These are phyloP conservation scores for Rhagologus leucostigma DNA, from an alignment of 2,113 vertebrate species.

Conservation along the genomic window DNA sequence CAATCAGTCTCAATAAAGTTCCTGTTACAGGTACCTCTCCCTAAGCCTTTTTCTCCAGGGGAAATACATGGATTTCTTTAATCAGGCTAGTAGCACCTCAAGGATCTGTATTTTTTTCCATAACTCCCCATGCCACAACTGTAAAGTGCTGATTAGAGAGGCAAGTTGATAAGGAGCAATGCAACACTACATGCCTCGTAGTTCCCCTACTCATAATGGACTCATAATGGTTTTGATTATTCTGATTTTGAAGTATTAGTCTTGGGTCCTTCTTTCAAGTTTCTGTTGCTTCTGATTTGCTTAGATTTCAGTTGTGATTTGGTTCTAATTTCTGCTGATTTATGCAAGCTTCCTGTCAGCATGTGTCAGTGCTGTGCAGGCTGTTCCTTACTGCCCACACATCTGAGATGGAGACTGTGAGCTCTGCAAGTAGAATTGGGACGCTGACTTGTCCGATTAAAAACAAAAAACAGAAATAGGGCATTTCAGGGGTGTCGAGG, in stretches of 20 bases:
- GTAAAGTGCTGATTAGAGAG: background rate
- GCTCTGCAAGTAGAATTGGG: background rate
- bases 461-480: background rate
- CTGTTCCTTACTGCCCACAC: background rate
- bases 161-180: background rate
- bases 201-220: background rate
- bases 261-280: background rate
- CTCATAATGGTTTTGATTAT: background rate
- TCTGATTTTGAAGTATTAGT: background rate
- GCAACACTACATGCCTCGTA: background rate
- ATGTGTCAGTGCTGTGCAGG: background rate
- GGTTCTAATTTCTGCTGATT: conserved; percentile 1
- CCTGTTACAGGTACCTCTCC: background rate
- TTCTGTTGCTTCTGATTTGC: conserved; percentile 31
- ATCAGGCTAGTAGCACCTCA: background rate
- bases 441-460: rapidly evolving
- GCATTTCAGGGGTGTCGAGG: background rate
- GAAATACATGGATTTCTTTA: background rate
- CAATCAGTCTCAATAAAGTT: background rate
- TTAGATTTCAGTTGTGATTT: conserved; percentile 14
- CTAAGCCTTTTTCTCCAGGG: background rate
- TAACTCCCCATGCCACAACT: background rate
- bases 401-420: background rate
- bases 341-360: background rate
- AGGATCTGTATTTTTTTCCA: background rate